Conservation (phyloP, 2,888 invertebrate species). For the Gnatocerus cornutus region DNA sequence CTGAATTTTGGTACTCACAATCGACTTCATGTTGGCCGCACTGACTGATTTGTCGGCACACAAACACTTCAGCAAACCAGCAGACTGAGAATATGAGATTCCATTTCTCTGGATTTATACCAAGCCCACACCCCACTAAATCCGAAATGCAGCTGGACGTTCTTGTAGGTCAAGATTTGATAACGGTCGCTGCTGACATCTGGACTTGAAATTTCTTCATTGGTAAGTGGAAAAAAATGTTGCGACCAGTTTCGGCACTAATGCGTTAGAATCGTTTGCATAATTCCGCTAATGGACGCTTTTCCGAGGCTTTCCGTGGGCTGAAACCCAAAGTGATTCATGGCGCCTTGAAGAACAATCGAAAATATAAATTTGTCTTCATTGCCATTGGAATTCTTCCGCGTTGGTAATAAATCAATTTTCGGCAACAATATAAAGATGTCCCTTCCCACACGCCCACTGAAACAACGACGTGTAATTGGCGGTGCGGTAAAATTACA, state of each 20-base stretch:
- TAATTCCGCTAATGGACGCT: constrained; percentile 1
- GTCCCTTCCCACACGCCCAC: not conserved
- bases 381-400: constrained; percentile 19
- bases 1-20: constrained; percentile 29
- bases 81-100: constrained; percentile 46
- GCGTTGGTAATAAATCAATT: constrained; percentile 15
- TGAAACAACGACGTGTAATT: constrained; percentile 1
- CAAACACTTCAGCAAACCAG: constrained; percentile 46
- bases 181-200: constrained; percentile 19
- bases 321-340: not conserved
- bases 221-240: constrained; percentile 13
- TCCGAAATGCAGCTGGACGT: constrained; percentile 35
- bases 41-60: constrained; percentile 37
- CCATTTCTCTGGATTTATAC: constrained; percentile 47
- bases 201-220: constrained; percentile 7
- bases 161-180: constrained; percentile 31
- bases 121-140: constrained; percentile 44
- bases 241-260: constrained; percentile 18
- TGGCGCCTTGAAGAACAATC: constrained; percentile 25
- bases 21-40: constrained; percentile 32
- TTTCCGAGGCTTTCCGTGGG: not conserved
- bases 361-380: constrained; percentile 19
- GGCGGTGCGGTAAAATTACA: constrained; percentile 1
- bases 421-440: no score
- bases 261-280: constrained; percentile 19